Percentiles rank a stretch among this genome's conserved stretches.
These are phyloP conservation scores for Haliclona indistincta DNA, from an alignment of 37 sponge, comb jelly and placozoan genomes.

Conservation along the genomic window DNA sequence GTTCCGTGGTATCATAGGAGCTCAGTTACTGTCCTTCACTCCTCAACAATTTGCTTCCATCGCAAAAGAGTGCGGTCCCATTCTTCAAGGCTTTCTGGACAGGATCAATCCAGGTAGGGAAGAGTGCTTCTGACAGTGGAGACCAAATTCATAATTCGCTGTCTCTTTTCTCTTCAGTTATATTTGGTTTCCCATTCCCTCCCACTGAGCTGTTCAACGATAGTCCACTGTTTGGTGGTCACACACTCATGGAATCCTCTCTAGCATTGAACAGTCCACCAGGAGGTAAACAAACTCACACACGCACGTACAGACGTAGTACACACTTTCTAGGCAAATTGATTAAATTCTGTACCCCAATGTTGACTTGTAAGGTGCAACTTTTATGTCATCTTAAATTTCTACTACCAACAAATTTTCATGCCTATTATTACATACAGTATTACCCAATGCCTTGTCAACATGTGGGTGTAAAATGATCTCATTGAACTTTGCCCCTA, in stretches of 20 bases:
- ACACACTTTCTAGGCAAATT: background rate
- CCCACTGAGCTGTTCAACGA: too few species aligned
- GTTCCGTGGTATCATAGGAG: conserved; percentile 36
- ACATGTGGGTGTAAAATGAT: too few species aligned
- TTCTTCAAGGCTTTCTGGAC: conserved; percentile 41
- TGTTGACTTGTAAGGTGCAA: background rate
- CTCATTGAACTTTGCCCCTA: too few species aligned
- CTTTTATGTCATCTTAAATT: background rate
- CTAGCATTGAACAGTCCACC: too few species aligned
- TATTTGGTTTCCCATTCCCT: too few species aligned
- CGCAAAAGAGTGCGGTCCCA: conserved; percentile 42
- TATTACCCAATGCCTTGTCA: too few species aligned
- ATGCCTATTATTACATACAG: too few species aligned
- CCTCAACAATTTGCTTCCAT: conserved; percentile 26
- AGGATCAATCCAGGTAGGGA: conserved; percentile 20
- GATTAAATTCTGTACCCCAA: background rate
- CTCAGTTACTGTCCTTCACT: conserved; percentile 42
- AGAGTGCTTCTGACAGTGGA: background rate
- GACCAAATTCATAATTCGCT: background rate
- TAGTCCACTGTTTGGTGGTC: too few species aligned
- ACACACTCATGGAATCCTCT: too few species aligned
- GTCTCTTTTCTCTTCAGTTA: too few species aligned
- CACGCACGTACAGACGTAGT: background rate
- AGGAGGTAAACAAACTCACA: background rate
- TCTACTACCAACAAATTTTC: too few species aligned